Evolutionary conservation across 1,140 invertebrate genomes (phyloP), one percentile per base, ranked within the genome.

Genomic region (Caenorhabditis elegans): DNA sequence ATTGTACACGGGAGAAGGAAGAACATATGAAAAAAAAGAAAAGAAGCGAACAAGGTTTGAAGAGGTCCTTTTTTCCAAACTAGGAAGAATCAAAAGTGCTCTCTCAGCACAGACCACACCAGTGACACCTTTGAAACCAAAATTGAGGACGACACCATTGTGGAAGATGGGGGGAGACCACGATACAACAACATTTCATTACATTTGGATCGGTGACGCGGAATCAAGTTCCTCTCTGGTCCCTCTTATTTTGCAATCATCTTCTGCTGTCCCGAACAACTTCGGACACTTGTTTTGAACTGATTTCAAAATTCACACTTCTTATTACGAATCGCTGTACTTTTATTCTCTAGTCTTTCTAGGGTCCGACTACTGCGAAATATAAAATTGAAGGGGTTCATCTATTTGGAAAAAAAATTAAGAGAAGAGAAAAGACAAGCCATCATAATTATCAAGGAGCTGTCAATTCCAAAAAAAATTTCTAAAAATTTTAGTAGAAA

Each of bases 171-270:
- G 34, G 36, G 60, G 34, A 70, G 60, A 70, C 60, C 34, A 39
- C 60, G 60, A 70, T 70, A 70, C 34, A 70, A 70, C 60, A 70
- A 70, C 60, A 70, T 70, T 70, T 70, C 60, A 70, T 70, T 70
- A 70, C 60, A 70, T 70, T 70, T 70, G 60, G 60, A 70, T 70
- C 60, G 60, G 60, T 70, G 60, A 70, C 60, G 60, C 60, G 60
- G 60, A 70, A 70, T 70, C 60, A 70, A 70, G 60, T 70, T 70
- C 60, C 60, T 70, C 60, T 70, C 34, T 70, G 60, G 60, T 19
- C 60, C 60, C 60, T 70, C 60, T 22, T 13, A 11, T 19, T 39
- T 70, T 43, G 15, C 34, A 22, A 39, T 19, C 60, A 39, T 70
- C 60, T 70, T 39, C 11, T 13, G 11, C 26, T 43, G 60, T 31